Evolutionary conservation across 2,888 invertebrate species (phyloP), one percentile per base, ranked within the genome.

Genomic region (Rhingia campestris): DNA sequence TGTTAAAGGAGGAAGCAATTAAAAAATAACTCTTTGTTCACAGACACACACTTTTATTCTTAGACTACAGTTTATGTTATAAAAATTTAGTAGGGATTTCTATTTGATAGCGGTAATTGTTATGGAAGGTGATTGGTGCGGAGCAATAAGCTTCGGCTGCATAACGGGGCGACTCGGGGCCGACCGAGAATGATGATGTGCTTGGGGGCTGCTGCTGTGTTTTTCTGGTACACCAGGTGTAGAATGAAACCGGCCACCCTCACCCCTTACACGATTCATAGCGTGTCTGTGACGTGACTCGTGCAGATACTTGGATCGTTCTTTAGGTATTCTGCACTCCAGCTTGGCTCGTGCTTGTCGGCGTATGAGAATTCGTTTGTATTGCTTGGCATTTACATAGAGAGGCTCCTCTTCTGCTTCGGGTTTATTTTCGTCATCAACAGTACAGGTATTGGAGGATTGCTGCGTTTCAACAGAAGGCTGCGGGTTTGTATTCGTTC

Each of bases 321-420:
- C 97, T 92, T 99, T 99, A 3, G 99, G 98, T 91, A 99, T 99
- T 92, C 98, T 96, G 2, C 97, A 97, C 92, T 99, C 99, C 53
- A 99, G 92, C 91, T 97, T 98, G 3, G 99, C 99, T 63, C 99
- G 92, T 0, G 99, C 99, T 88, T 97, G 97, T 53, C 99, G 92
- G 43, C 99, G 93, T 91, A 99, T 99, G 61, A 99, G 92, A 89
- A 99, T 99, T 81, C 99, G 94, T 90, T 98, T 96, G 92, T 99
- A 99, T 91, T 99, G 99, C 89, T 99, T 96, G 30, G 99, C 99
- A 92, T 99, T 99, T 0, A 99, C 99, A 90, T 99, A 99, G 14
- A 99, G 92, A 0, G 99, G 97, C 88, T 99, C 98, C 89, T 99
- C 99, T 90, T 98, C 98, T 0, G 89, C 88, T 64, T 91, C 91